phyloP scores from a whole-genome alignment of 2,888 invertebrate genomes.

The Eurois occulta region DNA sequence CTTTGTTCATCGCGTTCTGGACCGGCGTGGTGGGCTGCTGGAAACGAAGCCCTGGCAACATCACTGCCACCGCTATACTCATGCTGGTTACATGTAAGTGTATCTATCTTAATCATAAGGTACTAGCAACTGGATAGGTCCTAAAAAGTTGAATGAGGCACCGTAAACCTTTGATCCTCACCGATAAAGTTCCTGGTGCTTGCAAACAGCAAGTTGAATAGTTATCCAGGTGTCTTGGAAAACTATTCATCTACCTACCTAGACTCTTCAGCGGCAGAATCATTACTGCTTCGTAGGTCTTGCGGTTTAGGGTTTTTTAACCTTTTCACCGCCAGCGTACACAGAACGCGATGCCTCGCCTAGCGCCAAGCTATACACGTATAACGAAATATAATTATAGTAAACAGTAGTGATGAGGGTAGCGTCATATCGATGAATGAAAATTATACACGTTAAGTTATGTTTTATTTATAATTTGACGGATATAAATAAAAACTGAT shows the following conservation, averaged over 20 bases:
- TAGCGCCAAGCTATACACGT: too few relatives aligned
- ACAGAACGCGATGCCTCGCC: too few relatives aligned
- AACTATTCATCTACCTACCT: neutral
- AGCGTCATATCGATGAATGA: too few relatives aligned
- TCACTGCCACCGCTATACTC: slow-evolving; percentile 97
- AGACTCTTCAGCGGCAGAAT: neutral
- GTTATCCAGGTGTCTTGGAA: neutral
- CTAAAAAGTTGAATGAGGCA: neutral
- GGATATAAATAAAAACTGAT: too few relatives aligned
- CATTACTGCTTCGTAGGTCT: neutral
- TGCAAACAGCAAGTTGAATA: neutral
- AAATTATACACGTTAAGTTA: too few relatives aligned
- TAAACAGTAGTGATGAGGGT: too few relatives aligned
- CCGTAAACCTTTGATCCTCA: neutral
- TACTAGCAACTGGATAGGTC: neutral
- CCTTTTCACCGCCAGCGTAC: too few relatives aligned
- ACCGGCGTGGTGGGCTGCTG: slow-evolving; percentile 99
- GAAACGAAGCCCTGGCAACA: slow-evolving; percentile 98
- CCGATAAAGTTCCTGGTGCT: neutral
- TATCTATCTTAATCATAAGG: neutral
- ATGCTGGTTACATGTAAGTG: slow-evolving; percentile 96
- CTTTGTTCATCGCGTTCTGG: slow-evolving; percentile 98
- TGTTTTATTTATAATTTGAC: too few relatives aligned
- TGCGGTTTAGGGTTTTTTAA: neutral
- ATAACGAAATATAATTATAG: too few relatives aligned